Conservation (phyloP, 2,888 invertebrate genomes). For the Eudasyphora cyanicolor region DNA sequence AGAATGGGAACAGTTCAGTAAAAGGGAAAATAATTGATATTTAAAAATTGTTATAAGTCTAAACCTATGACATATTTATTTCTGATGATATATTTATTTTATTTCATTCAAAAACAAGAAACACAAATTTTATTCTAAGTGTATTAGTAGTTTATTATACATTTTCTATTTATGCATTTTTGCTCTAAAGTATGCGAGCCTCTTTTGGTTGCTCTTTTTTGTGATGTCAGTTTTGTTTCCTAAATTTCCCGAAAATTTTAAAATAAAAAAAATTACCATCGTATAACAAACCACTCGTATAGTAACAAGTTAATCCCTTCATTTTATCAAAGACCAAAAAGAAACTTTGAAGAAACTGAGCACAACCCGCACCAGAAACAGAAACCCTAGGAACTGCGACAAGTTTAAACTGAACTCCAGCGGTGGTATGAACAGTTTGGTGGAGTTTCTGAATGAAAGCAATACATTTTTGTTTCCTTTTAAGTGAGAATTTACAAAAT, state of each 20-base stretch:
- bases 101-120: too few species aligned
- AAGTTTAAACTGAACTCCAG: background rate
- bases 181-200: too few species aligned
- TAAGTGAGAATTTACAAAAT: too few species aligned
- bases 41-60: too few species aligned
- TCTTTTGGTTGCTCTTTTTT: background rate
- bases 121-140: background rate
- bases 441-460: too few species aligned
- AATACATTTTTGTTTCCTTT: too few species aligned
- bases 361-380: slow-evolving; percentile 25
- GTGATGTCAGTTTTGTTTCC: slow-evolving; percentile 34
- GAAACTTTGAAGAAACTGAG: slow-evolving; percentile 4
- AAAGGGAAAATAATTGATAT: too few species aligned
- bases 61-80: too few species aligned
- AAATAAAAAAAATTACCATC: slow-evolving; percentile 17
- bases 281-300: slow-evolving; percentile 44
- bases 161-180: background rate
- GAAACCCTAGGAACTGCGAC: slow-evolving; percentile 17
- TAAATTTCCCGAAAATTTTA: slow-evolving; percentile 45
- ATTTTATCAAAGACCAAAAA: slow-evolving; percentile 55
- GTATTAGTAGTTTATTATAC: background rate
- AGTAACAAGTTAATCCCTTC: slow-evolving; percentile 61
- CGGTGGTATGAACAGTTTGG: background rate
- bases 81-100: too few species aligned
- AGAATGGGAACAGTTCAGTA: too few species aligned